These are phyloP conservation scores for Drosophila orosa DNA, from an alignment of 1,140 invertebrate genomes.

Conservation along the genomic window DNA sequence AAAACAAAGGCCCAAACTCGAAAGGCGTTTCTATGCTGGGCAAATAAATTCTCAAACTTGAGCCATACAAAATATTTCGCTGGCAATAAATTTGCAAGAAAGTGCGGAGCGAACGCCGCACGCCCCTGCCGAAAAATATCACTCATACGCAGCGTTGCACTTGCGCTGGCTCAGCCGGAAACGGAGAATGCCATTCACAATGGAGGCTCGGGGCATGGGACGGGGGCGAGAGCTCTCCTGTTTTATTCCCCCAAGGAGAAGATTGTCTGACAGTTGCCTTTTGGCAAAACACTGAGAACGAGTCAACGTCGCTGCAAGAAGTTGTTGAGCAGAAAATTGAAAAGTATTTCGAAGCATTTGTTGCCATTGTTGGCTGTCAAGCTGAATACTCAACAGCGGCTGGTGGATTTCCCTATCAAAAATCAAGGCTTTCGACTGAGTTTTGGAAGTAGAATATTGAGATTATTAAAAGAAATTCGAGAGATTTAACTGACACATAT, in stretches of 20 bases:
- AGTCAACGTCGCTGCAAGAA: slow-evolving; percentile 66
- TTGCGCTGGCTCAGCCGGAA: slow-evolving; percentile 56
- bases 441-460: neutral
- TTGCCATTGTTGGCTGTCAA: slow-evolving; percentile 55
- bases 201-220: slow-evolving; percentile 5
- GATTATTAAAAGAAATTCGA: neutral
- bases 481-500: neutral
- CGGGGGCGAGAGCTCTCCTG: neutral
- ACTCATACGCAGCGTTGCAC: slow-evolving; percentile 76
- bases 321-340: slow-evolving; percentile 82
- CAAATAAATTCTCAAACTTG: slow-evolving; percentile 78
- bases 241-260: slow-evolving; percentile 16
- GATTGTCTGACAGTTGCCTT: slow-evolving; percentile 48
- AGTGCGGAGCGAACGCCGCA: neutral
- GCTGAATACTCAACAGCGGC: slow-evolving; percentile 29
- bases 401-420: slow-evolving; percentile 12
- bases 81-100: slow-evolving; percentile 70
- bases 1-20: slow-evolving; percentile 32
- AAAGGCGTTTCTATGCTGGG: slow-evolving; percentile 46
- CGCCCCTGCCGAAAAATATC: slow-evolving; percentile 60
- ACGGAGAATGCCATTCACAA: slow-evolving; percentile 52
- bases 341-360: slow-evolving; percentile 75
- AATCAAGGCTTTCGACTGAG: neutral
- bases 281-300: slow-evolving; percentile 43
- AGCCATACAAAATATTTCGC: slow-evolving; percentile 77